Base-by-base conservation (phyloP, 2,888 invertebrate species). In the Octodonta nipae region DNA sequence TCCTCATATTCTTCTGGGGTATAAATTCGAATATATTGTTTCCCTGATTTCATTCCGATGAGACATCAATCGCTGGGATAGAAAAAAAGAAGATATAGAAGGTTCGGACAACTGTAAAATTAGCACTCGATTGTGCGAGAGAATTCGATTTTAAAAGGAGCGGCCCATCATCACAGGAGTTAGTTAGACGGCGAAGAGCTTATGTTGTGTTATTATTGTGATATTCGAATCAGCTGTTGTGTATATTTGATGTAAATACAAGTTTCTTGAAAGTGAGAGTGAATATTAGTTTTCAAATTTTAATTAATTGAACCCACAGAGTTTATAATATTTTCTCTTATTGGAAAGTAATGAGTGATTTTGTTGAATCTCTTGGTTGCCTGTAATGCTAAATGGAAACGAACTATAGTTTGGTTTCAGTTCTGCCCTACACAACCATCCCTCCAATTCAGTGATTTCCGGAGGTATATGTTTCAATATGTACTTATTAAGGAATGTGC, bases 401-500 rank as follows among this genome's bases (percentile, higher is more conserved):
- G 32, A 13, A 40, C 25, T 20, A 36, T 15, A 11, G 28, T 33
- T 12, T 43, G 35, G 13, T 41, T 43, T 15, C 33, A 31, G 20
- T 43, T 41, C 32, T 43, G 41, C 17, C 39, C 37, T 6, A 25
- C 17, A 26, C 41, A 43, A 13, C 33, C 33, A 15, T 41, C 41
- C 26, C 20, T 45, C 42, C 20, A 42, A 27, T 16, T 45, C 42
- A 20, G 30, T 38, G 10, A 39, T 30, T 16, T 34, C 30, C 7
- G 4, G 12, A 11, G 35, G 38, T 16, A 37, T 33, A 32, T 33
- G 26, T 15, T 36, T 35, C 17, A 13, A 10, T 30, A 39, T 36
- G 32, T 39, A 45, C 27, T 45, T 36, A 33, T 36, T 24, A 30
- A 45, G 29, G n/a, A n/a, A n/a, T n/a, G n/a, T n/a, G n/a, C n/a